Conservation (phyloP, 2,888 invertebrate species). For the Himalopsyche japonica region DNA sequence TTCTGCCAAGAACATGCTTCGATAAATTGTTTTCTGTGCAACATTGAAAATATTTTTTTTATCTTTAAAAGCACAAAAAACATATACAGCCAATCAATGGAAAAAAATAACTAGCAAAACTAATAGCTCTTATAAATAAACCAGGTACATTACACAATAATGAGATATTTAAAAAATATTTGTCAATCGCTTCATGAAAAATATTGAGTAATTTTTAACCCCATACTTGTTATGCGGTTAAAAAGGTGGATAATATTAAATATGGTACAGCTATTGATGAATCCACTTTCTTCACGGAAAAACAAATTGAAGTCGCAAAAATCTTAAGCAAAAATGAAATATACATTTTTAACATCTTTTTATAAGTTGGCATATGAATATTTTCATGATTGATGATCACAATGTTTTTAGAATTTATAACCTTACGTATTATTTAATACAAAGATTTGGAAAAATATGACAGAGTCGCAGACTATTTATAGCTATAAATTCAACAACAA, state of each 20-base stretch:
- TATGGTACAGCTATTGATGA: background rate
- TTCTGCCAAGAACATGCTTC: too few relatives aligned
- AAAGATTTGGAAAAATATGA: background rate
- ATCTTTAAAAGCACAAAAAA: background rate
- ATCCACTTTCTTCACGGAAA: background rate
- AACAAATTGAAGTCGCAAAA: background rate
- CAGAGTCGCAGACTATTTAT: background rate
- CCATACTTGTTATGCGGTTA: background rate
- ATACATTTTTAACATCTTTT: background rate
- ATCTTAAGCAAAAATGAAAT: background rate
- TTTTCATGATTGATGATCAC: background rate
- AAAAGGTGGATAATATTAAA: background rate
- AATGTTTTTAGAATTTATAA: background rate
- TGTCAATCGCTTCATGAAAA: background rate
- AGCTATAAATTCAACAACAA: background rate
- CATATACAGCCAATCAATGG: background rate
- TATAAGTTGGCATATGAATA: background rate
- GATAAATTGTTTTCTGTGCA: background rate
- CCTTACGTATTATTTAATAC: background rate
- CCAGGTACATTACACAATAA: slow-evolving; percentile 61
- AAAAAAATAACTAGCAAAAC: slow-evolving; percentile 47
- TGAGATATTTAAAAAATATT: background rate
- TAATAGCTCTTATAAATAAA: slow-evolving; percentile 54
- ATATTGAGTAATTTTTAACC: background rate
- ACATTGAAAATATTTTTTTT: background rate